A percentile compares a stretch with the other conserved stretches of the same genome.
These are phyloP conservation scores for Carassius gibelio DNA, from an alignment of 2,113 vertebrate species.

Conservation along the genomic window DNA sequence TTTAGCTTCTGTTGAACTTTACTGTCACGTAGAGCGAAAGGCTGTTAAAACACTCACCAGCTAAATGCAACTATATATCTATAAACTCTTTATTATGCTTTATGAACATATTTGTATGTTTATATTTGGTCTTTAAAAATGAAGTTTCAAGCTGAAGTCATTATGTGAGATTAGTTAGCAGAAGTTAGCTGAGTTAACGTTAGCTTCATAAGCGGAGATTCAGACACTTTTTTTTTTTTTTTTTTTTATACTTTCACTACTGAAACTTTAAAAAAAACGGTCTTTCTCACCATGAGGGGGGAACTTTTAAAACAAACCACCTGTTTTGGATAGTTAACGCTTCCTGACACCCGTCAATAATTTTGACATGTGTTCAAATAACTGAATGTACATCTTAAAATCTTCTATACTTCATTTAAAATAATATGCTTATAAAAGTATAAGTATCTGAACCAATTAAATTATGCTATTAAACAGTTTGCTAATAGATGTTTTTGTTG, in stretches of 20 bases:
- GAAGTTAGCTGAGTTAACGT: conserved; percentile 40
- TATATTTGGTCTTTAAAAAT: background rate
- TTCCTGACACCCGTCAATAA: background rate
- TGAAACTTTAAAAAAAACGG: too few relatives aligned
- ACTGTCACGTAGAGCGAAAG: background rate
- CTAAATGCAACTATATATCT: background rate
- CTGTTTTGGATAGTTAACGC: background rate
- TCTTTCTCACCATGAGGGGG: background rate
- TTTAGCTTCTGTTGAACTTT: conserved; percentile 24
- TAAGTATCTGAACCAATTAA: background rate
- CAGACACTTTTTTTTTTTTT: background rate
- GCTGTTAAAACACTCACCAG: background rate
- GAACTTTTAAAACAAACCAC: background rate
- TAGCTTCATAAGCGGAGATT: conserved; percentile 19
- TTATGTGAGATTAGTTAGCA: conserved; percentile 40
- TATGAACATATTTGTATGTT: background rate
- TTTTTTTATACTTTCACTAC: background rate
- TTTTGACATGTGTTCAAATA: background rate
- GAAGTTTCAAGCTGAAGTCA: conserved; percentile 14
- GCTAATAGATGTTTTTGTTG: background rate
- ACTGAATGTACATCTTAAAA: background rate
- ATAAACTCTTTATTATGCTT: background rate
- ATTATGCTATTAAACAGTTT: background rate
- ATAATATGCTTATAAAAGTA: background rate
- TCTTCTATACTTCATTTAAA: background rate